These are phyloP conservation scores for Amphimallon solstitiale DNA, from an alignment of 2,888 invertebrate species.

Conservation along the genomic window DNA sequence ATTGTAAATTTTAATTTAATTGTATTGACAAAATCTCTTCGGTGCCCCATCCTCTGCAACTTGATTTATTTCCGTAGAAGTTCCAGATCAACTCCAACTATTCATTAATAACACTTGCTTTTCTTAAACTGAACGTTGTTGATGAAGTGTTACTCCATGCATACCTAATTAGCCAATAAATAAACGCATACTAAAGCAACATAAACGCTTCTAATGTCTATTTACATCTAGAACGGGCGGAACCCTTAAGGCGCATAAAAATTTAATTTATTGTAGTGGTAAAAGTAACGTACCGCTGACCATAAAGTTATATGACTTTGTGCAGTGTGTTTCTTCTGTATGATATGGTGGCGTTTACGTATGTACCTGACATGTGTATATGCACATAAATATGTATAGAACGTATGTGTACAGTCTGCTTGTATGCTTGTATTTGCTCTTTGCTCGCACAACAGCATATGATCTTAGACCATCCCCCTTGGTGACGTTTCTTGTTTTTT, in stretches of 20 bases:
- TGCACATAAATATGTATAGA: constrained; percentile 6
- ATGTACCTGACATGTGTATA: neutral
- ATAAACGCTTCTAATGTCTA: constrained; percentile 19
- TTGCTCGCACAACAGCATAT: neutral
- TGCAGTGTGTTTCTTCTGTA: constrained; percentile 25
- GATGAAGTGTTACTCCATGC: constrained; percentile 30
- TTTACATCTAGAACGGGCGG: constrained; percentile 24
- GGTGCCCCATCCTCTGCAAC: too few species aligned
- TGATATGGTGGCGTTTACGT: constrained; percentile 14
- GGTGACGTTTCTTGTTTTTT: constrained; percentile 24
- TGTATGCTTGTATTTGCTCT: too few species aligned
- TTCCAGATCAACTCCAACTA: too few species aligned
- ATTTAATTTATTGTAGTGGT: constrained; percentile 33
- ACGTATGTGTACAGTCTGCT: neutral
- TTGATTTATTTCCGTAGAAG: too few species aligned
- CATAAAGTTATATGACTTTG: constrained; percentile 34
- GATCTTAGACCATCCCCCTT: constrained; percentile 8
- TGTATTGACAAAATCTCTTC: too few species aligned
- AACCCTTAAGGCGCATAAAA: constrained; percentile 33
- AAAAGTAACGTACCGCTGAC: constrained; percentile 30
- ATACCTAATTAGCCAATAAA: constrained; percentile 27
- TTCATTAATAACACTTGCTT: constrained; percentile 27
- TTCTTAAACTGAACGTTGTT: constrained; percentile 15
- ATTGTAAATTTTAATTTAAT: too few species aligned
- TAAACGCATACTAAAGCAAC: constrained; percentile 6